These are phyloP conservation scores for Jordanella pulchra DNA, from an alignment of 2,797 vertebrate species.

Conservation along the genomic window DNA sequence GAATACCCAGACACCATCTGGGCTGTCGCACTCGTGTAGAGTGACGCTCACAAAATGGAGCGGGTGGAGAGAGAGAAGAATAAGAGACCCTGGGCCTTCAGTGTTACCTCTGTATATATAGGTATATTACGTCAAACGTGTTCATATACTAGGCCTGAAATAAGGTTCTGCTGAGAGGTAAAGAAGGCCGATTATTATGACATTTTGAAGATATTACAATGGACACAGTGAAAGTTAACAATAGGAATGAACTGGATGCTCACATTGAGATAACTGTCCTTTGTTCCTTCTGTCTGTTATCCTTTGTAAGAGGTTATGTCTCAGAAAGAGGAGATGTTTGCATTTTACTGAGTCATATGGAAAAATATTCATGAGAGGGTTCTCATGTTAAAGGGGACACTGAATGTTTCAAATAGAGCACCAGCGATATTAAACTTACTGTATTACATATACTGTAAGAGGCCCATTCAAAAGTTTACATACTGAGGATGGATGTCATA, in stretches of 20 bases:
- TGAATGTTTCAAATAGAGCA: too few relatives aligned
- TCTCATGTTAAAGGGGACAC: background rate
- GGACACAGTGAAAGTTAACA: background rate
- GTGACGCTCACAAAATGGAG: slow-evolving; percentile 67
- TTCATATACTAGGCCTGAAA: slow-evolving; percentile 4
- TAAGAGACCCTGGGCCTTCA: background rate
- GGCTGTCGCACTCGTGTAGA: slow-evolving; percentile 45
- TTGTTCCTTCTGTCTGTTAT: background rate
- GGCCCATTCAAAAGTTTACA: too few relatives aligned
- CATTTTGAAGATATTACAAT: background rate
- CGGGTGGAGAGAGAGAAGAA: slow-evolving; percentile 9
- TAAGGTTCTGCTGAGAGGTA: slow-evolving; percentile 7
- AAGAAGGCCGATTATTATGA: background rate
- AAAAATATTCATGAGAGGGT: background rate
- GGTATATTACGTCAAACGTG: background rate
- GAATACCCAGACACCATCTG: slow-evolving; percentile 48
- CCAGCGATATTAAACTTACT: too few relatives aligned
- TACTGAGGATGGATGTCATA: too few relatives aligned
- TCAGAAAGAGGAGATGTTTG: background rate
- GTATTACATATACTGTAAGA: too few relatives aligned
- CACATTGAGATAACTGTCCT: background rate
- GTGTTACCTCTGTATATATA: slow-evolving; percentile 4
- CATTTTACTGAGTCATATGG: background rate
- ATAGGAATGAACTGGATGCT: background rate
- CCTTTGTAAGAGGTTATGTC: background rate